Evolutionary conservation across 2,888 invertebrate species (phyloP), one percentile per base, ranked within the genome.

Genomic region (Lasioglossum malachurum): DNA sequence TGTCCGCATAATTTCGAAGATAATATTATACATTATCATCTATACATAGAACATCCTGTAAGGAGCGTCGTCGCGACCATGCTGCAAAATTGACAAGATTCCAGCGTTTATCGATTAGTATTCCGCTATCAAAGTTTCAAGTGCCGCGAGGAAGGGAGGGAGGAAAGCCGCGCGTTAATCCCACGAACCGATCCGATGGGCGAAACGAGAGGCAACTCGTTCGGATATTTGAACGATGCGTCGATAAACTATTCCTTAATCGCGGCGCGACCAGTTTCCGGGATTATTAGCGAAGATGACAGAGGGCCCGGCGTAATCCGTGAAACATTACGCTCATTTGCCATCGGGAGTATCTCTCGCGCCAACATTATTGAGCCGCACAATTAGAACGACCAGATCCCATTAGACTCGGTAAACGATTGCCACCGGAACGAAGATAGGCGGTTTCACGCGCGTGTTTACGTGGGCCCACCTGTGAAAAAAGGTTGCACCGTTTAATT

Each of bases 401-500:
- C 53, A 38, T 19, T 69, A 69, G 27, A 44, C 7, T n/a, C 31
- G 38, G 38, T 31, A 75, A 80, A 19, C 44, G 44, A 69, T 38
- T 19, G 67, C 67, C 16, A 44, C 35, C 53, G 27, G 31, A 75
- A 23, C 27, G 57, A 71, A 71, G 73, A 73, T 23, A 44, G 3
- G 71, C 7, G 46, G 35, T 44, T 44, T 31, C 64, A 14, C 19
- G 44, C 64, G 44, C 38, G 35, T 73, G 77, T 38, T 38, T 23
- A 49, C 41, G 60, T 16, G 75, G 12, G 75, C 57, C 46, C 44
- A 44, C 10, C n/a, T 38, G 31, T 19, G 10, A 38, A 69, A 69
- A 19, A 74, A 82, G 44, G 72, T 77, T 23, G 23, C 14, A 41
- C 10, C 73, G 44, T 74, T 69, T 74, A 82, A 84, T 84, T 82